These are phyloP conservation scores for Campoletis raptor DNA, from an alignment of 2,888 invertebrate genomes.

Conservation along the genomic window DNA sequence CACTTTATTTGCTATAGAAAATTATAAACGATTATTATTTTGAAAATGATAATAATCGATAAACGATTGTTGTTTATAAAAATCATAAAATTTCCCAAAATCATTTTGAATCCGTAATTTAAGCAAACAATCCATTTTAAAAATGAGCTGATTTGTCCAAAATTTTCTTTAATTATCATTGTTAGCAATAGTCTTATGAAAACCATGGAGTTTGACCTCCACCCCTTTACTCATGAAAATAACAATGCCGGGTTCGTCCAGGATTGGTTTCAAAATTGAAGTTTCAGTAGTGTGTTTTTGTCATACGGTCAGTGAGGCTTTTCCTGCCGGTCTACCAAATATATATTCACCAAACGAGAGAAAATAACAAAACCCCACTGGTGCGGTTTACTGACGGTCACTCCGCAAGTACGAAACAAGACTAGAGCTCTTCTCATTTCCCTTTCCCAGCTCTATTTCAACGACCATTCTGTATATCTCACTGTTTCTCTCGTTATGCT, in stretches of 20 bases:
- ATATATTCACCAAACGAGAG: not conserved
- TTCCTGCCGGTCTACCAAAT: slow-evolving; percentile 5
- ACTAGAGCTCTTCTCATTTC: slow-evolving; percentile 22
- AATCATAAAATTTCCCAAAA: not conserved
- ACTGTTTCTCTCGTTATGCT: slow-evolving; percentile 22
- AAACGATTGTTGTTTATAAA: not conserved
- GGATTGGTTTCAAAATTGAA: slow-evolving; percentile 31
- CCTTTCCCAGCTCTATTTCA: slow-evolving; percentile 23
- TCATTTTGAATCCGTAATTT: not conserved
- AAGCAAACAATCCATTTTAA: not conserved
- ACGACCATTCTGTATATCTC: slow-evolving; percentile 10
- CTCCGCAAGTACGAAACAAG: slow-evolving; percentile 36
- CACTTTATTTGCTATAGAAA: not conserved
- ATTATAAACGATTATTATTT: too few relatives aligned
- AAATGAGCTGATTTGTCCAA: not conserved
- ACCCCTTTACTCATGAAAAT: not conserved
- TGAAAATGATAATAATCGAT: too few relatives aligned
- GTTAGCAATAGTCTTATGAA: not conserved
- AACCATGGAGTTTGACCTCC: not conserved
- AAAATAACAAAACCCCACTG: slow-evolving; percentile 48
- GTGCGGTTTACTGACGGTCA: slow-evolving; percentile 43
- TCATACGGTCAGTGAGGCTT: slow-evolving; percentile 15
- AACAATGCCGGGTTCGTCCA: not conserved
- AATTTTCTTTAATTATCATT: not conserved
- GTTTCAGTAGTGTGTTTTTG: slow-evolving; percentile 21